Evolutionary conservation across 2,888 invertebrate species (phyloP), one percentile per base, ranked within the genome.

Genomic region (Parasteatoda lunata): DNA sequence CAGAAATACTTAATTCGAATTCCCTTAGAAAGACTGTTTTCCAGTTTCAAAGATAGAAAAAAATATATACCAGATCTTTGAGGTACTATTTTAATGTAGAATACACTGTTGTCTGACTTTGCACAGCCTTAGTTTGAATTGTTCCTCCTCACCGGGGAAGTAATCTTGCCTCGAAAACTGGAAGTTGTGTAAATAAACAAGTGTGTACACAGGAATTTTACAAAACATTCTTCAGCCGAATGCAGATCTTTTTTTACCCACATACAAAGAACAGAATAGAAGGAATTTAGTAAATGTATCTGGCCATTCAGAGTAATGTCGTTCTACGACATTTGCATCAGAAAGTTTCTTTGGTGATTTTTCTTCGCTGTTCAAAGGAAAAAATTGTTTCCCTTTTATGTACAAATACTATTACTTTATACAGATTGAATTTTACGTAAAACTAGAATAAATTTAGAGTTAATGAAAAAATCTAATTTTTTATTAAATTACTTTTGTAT

Each of bases 291-390:
- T 49, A 65, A 15, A 15, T 59, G 52, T 48, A 64, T 13, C 15
- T 48, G 79, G 79, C n/a, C 2, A 71, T 79, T 68, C 52, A 78
- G 51, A 78, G 70, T 66, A 70, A 51, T 66, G 72, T 72, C 65
- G 72, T 71, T 7, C 48, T 64, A 13, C 11, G 59, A 65, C 72
- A 75, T 81, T 73, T 81, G 81, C 81, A 81, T 81, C 73, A 81
- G 66, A 81, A 69, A 51, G 75, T 81, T 81, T 81, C 81, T 75
- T 75, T 6, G 8, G 81, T 54, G 81, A 15, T 4, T 80, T 66
- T 66, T 65, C 54, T 49, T 59, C 9, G 9, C 66, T 30, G 49
- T 7, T 30, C 54, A 45, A 45, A 64, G n/a, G 45, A 45, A 45
- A 72, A 51, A 80, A 66, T 15, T 30, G 71, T 70, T 45, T 30